A percentile compares a stretch with the other conserved stretches of the same genome.
These are phyloP conservation scores for Drosophila paranaensis DNA, from an alignment of 2,888 invertebrate genomes.

Conservation along the genomic window DNA sequence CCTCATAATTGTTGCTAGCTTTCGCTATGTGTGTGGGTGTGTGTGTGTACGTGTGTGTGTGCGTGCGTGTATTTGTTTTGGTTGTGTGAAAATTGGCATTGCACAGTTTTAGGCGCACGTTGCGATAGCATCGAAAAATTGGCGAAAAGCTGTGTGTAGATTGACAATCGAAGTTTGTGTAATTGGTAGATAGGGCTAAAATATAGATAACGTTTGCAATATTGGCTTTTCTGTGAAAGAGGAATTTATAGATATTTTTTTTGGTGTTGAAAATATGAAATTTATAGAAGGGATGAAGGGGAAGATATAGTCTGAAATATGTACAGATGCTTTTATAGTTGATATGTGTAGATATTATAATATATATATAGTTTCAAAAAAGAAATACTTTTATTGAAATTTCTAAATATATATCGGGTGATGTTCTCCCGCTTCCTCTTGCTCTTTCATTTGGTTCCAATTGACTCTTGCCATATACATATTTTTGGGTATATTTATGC, in stretches of 20 bases:
- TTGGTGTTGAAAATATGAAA: neutral
- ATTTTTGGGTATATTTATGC: no score
- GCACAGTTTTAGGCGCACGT: slow-evolving; percentile 21
- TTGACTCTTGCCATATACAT: no score
- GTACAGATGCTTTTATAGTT: no score
- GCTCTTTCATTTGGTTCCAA: no score
- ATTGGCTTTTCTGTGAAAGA: neutral
- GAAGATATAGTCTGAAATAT: no score
- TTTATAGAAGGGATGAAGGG: no score
- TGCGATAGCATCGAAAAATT: slow-evolving; percentile 14
- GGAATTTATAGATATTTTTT: neutral
- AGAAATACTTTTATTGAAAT: no score
- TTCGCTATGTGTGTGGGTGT: neutral
- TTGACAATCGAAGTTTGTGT: slow-evolving; percentile 27
- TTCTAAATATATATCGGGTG: no score
- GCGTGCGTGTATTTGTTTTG: neutral
- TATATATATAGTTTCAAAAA: no score
- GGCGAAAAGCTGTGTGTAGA: slow-evolving; percentile 18
- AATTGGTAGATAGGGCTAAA: slow-evolving; percentile 15
- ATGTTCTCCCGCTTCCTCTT: no score
- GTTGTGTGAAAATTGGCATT: slow-evolving; percentile 22
- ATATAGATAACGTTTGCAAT: slow-evolving; percentile 9
- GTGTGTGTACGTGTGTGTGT: neutral
- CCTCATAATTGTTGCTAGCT: slow-evolving; percentile 50
- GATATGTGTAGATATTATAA: no score